phyloP scores from a whole-genome alignment of 2,888 invertebrate genomes.

The Beris chalybata region DNA sequence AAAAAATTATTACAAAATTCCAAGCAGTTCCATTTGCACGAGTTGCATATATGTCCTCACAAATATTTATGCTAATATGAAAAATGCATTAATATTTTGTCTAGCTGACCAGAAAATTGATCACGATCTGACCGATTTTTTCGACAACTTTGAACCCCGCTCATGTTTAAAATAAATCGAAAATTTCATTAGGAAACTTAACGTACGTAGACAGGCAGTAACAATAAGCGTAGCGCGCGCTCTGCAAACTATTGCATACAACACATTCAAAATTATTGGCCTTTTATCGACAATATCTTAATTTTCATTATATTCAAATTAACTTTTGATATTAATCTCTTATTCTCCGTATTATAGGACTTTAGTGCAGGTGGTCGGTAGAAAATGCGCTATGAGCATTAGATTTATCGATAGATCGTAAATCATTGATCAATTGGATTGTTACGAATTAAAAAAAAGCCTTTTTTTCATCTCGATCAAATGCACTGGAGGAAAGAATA shows the following conservation, averaged over 20 bases:
- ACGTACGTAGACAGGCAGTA: background rate
- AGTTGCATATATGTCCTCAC: too few relatives aligned
- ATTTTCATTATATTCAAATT: constrained; percentile 32
- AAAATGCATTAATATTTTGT: background rate
- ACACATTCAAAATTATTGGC: constrained; percentile 18
- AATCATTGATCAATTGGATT: too few relatives aligned
- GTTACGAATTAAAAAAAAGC: too few relatives aligned
- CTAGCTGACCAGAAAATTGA: constrained; percentile 3
- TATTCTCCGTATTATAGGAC: background rate
- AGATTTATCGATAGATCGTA: background rate
- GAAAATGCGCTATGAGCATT: constrained; percentile 7
- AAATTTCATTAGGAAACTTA: background rate
- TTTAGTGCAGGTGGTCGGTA: constrained; percentile 20
- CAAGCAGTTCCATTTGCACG: too few relatives aligned
- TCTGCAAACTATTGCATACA: constrained; percentile 4
- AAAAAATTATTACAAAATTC: too few relatives aligned
- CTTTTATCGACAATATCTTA: constrained; percentile 30
- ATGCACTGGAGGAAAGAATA: too few relatives aligned
- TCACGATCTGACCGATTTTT: constrained; percentile 4
- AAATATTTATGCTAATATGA: too few relatives aligned
- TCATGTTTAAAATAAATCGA: background rate
- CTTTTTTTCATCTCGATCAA: too few relatives aligned
- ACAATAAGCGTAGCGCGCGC: constrained; percentile 16
- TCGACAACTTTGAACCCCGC: constrained; percentile 3
- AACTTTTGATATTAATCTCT: constrained; percentile 19